phyloP scores from a whole-genome alignment of 2,797 vertebrate genomes.

The Fistularia commersonii region DNA sequence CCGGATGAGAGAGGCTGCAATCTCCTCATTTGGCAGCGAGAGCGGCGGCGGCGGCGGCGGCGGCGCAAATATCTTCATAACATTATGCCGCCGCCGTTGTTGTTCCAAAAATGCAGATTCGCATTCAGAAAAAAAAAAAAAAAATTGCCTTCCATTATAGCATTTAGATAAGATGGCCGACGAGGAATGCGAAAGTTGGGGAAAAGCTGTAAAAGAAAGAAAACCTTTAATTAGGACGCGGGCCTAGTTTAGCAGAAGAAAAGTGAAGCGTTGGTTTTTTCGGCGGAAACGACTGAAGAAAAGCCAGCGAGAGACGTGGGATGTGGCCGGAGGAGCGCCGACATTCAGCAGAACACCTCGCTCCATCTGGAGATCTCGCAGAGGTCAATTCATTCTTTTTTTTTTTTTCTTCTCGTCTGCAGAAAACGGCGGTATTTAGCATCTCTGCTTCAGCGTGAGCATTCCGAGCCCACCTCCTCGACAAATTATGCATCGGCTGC shows the following conservation, averaged over 20 bases:
- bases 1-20: constrained; percentile 66
- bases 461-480: constrained; percentile 67
- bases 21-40: constrained; percentile 64
- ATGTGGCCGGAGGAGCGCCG: too few relatives aligned
- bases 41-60: too few relatives aligned
- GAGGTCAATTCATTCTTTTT: too few relatives aligned
- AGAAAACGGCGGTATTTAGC: constrained; percentile 54
- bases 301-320: constrained; percentile 22
- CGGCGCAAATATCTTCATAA: constrained; percentile 65
- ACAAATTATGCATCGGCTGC: constrained; percentile 71
- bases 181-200: constrained; percentile 52
- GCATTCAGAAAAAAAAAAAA: too few relatives aligned
- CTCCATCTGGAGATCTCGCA: too few relatives aligned
- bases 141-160: constrained; percentile 55
- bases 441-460: constrained; percentile 64
- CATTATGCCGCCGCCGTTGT: constrained; percentile 48
- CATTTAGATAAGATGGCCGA: constrained; percentile 61
- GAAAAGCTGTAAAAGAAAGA: constrained; percentile 51
- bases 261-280: constrained; percentile 31
- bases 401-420: constrained; percentile 54
- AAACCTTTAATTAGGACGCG: constrained; percentile 68
- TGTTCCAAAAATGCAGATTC: constrained; percentile 44
- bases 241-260: constrained; percentile 48
- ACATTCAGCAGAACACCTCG: too few relatives aligned
- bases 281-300: constrained; percentile 34